phyloP scores from a whole-genome alignment of 2,888 invertebrate genomes.

The Pyrocoelia pectoralis region DNA sequence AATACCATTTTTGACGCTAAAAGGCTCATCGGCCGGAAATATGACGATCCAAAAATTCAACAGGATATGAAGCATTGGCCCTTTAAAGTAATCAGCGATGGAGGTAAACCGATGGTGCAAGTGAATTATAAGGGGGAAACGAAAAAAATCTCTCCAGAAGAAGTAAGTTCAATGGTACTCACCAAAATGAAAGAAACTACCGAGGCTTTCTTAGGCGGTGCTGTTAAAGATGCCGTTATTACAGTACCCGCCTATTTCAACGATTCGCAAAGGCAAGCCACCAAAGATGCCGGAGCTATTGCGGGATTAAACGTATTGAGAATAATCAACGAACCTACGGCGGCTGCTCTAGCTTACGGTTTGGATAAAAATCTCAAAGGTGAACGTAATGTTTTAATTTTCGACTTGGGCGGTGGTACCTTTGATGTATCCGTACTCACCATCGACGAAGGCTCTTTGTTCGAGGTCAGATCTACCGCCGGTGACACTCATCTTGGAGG shows the following conservation, averaged over 20 bases:
- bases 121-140: conserved; percentile 71
- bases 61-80: conserved; percentile 87
- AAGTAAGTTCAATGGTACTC: conserved; percentile 54
- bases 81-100: conserved; percentile 73
- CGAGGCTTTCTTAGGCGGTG: conserved; percentile 48
- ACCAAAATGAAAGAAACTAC: background rate
- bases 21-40: conserved; percentile 82
- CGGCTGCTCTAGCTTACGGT: conserved; percentile 77
- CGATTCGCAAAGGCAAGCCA: background rate
- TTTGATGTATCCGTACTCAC: background rate
- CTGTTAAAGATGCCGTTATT: conserved; percentile 82
- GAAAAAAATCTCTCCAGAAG: conserved; percentile 73
- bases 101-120: conserved; percentile 72
- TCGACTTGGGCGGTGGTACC: background rate
- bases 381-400: conserved; percentile 69
- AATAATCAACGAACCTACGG: conserved; percentile 85
- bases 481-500: background rate
- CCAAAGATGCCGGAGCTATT: background rate
- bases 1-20: conserved; percentile 79
- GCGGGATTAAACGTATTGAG: conserved; percentile 77
- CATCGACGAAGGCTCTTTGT: background rate
- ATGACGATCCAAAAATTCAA: conserved; percentile 77
- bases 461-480: background rate
- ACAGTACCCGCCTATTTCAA: conserved; percentile 55
- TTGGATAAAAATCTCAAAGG: conserved; percentile 71